Evolutionary conservation across 2,797 vertebrate species (phyloP).

Genomic region (Coilia nasus): DNA sequence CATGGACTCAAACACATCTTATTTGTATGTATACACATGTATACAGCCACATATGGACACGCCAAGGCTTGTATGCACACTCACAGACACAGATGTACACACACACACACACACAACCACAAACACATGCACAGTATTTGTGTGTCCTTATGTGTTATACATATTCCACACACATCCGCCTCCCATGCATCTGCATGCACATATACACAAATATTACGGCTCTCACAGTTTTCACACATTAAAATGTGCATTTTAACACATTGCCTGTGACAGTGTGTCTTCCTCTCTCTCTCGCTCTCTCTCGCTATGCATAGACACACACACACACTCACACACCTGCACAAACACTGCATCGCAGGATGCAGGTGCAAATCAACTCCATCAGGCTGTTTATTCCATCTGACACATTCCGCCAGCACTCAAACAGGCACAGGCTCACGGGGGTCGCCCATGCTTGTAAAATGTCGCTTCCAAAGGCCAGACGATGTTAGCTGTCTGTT

Average conservation of each 20-base stretch:
- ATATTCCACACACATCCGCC: too few species aligned
- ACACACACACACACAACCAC: background rate
- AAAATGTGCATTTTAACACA: too few species aligned
- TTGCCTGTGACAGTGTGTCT: too few species aligned
- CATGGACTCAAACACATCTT: background rate
- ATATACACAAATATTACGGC: too few species aligned
- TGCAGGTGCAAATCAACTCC: background rate
- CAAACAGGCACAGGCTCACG: background rate
- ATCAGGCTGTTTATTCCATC: background rate
- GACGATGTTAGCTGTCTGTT: background rate
- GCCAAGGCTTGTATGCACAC: background rate
- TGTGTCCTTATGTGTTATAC: too few species aligned
- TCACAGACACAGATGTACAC: background rate
- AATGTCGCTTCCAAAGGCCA: background rate
- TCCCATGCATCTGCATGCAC: too few species aligned
- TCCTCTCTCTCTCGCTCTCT: too few species aligned
- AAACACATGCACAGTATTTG: background rate
- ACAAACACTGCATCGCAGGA: background rate
- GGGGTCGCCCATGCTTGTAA: background rate
- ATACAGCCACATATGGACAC: background rate
- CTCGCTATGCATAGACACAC: too few species aligned
- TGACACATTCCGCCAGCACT: background rate
- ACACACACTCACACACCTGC: background rate
- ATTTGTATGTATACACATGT: background rate
- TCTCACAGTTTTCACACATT: too few species aligned